Percentiles rank a stretch among this genome's conserved stretches.
phyloP scores from a whole-genome alignment of 2,797 vertebrate species.

The Alauda arvensis region DNA sequence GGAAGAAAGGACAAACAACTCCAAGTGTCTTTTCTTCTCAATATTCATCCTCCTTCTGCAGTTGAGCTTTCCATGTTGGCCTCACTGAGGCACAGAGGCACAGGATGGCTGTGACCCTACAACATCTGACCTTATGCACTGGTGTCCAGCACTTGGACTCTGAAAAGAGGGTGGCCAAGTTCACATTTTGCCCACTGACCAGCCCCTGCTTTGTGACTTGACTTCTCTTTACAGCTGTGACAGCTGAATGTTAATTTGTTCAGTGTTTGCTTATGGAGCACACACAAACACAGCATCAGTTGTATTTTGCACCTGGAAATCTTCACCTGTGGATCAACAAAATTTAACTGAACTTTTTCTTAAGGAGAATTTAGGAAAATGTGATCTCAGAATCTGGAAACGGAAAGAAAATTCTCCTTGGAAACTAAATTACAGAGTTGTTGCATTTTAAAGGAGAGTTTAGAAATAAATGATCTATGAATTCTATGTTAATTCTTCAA shows the following conservation, averaged over 20 bases:
- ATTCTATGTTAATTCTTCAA: neutral
- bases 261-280: neutral
- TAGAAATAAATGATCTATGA: neutral
- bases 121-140: neutral
- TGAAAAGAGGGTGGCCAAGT: neutral
- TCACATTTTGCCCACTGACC: neutral
- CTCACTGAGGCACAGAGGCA: neutral
- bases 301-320: neutral
- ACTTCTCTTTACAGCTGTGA: neutral
- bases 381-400: neutral
- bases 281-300: neutral
- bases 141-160: neutral
- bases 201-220: neutral
- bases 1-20: neutral
- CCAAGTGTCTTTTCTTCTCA: neutral
- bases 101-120: neutral
- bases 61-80: neutral
- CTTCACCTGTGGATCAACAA: fast-evolving
- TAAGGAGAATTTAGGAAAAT: neutral
- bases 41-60: neutral
- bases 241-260: neutral
- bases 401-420: neutral
- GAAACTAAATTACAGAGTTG: neutral
- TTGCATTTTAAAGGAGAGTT: neutral
- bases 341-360: neutral